Conservation (phyloP, 2,797 vertebrate genomes). For the Sebastes kiyomatsui region DNA sequence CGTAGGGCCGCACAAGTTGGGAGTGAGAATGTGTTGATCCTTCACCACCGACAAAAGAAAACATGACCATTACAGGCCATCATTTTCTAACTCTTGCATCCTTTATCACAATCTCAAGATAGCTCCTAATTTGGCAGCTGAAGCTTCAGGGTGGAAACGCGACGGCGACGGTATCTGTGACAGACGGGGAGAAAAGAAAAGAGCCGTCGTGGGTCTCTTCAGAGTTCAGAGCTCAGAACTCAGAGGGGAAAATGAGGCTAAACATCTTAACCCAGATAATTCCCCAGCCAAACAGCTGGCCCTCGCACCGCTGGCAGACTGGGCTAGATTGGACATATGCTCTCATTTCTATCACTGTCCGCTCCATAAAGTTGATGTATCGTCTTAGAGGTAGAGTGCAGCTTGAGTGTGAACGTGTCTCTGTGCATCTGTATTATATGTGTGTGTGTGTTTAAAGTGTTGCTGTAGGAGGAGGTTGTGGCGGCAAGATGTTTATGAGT, state of each 20-base stretch:
- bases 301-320: constrained; percentile 47
- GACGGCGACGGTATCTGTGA: constrained; percentile 16
- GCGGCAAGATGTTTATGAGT: background rate
- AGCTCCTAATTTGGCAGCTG: constrained; percentile 12
- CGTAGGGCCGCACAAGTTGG: background rate
- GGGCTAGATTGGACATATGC: constrained; percentile 46
- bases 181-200: constrained; percentile 31
- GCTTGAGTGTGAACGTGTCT: background rate
- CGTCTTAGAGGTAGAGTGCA: background rate
- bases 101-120: background rate
- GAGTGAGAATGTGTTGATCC: background rate
- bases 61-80: background rate
- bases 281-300: constrained; percentile 64
- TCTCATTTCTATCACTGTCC: constrained; percentile 47
- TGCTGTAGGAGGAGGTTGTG: background rate
- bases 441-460: background rate
- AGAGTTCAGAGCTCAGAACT: constrained; percentile 20
- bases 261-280: constrained; percentile 69
- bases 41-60: background rate
- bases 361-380: constrained; percentile 41
- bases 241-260: constrained; percentile 46
- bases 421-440: background rate
- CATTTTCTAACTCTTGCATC: background rate
- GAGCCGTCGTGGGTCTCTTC: constrained; percentile 37
- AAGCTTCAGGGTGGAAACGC: background rate